These are phyloP conservation scores for Drosophila eohydei DNA, from an alignment of 2,888 invertebrate species.

Conservation along the genomic window DNA sequence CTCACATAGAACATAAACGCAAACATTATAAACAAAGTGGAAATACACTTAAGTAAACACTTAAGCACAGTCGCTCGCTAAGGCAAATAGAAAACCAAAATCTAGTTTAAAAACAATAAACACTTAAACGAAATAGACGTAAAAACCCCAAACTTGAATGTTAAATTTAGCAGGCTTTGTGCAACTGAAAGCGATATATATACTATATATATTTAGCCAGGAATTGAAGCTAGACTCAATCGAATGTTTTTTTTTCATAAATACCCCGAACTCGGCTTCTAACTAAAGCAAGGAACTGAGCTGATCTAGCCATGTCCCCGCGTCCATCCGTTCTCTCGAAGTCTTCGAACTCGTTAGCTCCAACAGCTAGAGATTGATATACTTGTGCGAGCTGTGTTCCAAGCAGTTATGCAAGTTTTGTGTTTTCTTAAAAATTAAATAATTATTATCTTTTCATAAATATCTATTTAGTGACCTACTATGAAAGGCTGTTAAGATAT, in stretches of 20 bases:
- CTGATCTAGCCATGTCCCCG: too few relatives aligned
- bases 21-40: neutral
- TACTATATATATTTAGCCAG: constrained; percentile 6
- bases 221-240: constrained; percentile 17
- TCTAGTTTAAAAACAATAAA: constrained; percentile 6
- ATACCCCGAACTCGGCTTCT: neutral
- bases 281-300: too few relatives aligned
- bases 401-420: too few relatives aligned
- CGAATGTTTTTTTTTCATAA: neutral
- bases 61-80: constrained; percentile 2
- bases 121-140: constrained; percentile 7
- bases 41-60: neutral
- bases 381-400: too few relatives aligned
- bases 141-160: constrained; percentile 2
- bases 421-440: too few relatives aligned
- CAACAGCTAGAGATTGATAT: too few relatives aligned
- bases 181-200: neutral
- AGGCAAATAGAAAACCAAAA: neutral
- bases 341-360: too few relatives aligned
- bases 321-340: too few relatives aligned
- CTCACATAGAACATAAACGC: constrained; percentile 9
- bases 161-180: constrained; percentile 1
- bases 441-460: too few relatives aligned
- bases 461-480: too few relatives aligned
- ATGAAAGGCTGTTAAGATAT: too few relatives aligned